Evolutionary conservation across 1,140 invertebrate genomes (phyloP), one percentile per base, ranked within the genome.

Genomic region (Lerema accius): DNA sequence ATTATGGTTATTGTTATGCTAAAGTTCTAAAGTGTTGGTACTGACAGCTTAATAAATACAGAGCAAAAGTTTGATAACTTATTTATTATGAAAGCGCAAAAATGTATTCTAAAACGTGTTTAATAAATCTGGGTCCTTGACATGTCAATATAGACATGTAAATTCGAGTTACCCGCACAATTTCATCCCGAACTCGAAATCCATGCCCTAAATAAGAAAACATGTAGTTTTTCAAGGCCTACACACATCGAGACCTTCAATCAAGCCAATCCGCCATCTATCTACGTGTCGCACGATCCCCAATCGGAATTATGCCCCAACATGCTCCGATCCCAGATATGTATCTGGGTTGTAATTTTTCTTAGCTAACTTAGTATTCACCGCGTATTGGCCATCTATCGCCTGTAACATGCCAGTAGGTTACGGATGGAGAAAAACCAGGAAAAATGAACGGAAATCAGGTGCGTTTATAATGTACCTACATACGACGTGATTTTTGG

Each of bases 261-360:
- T 76, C 70, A 70, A 67, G 59, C 32, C 48, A 48, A 53, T 60
- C 69, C 78, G 65, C 72, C 69, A 79, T 82, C 78, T 84, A 75
- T 83, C 80, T 80, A 74, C 63, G 65, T 78, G 71, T 78, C 80
- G 73, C 71, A 65, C 72, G 69, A 62, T 62, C 71, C 75, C 63
- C 56, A 76, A 83, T 76, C 51, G 61, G 61, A 78, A 80, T 76
- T 78, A 83, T 76, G 62, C 68, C 69, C 68, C 73, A 71, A 71
- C 69, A 79, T 77, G 79, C 74, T 75, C 72, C 80, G 74, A 78
- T 76, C 76, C 51, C 48, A 80, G 77, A 87, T 84, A 85, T 78
- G 76, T 76, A 85, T 82, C 75, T 70, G 63, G 69, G 64, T 63
- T 75, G 81, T 89, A 89, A 90, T 89, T 89, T 90, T 88, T 86